Conservation (phyloP, 2,888 invertebrate species). For the Metalampra italica region DNA sequence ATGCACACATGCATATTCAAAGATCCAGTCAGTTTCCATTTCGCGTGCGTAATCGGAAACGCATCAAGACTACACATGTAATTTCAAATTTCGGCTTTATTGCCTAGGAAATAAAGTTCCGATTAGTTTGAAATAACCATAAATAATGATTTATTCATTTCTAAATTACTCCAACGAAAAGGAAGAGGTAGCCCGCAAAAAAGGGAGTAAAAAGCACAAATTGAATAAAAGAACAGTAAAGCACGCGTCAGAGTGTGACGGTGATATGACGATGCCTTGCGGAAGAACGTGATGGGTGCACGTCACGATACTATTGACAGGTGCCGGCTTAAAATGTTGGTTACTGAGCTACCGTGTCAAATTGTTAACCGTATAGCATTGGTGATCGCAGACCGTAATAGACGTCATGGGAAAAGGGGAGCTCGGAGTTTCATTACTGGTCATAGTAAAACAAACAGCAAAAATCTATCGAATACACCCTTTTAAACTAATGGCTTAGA, state of each 20-base stretch:
- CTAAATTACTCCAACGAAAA: constrained; percentile 53
- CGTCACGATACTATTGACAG: constrained; percentile 44
- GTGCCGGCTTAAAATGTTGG: constrained; percentile 41
- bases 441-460: not conserved
- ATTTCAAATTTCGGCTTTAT: constrained; percentile 48
- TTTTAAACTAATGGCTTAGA: not conserved
- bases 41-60: constrained; percentile 71
- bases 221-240: constrained; percentile 36
- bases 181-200: constrained; percentile 54
- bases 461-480: not conserved
- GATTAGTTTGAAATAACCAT: constrained; percentile 22
- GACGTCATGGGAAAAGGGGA: constrained; percentile 23
- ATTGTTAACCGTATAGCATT: constrained; percentile 26
- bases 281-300: constrained; percentile 56
- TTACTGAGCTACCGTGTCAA: constrained; percentile 51
- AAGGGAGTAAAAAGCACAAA: constrained; percentile 39
- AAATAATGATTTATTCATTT: constrained; percentile 59
- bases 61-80: constrained; percentile 35
- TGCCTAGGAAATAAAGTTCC: constrained; percentile 19
- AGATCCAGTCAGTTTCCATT: constrained; percentile 67
- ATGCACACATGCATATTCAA: constrained; percentile 68
- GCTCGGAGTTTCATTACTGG: constrained; percentile 8
- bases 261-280: constrained; percentile 35
- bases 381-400: too few species aligned
- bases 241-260: constrained; percentile 60